These are phyloP conservation scores for Albula glossodonta DNA, from an alignment of 2,113 vertebrate species.

Conservation along the genomic window DNA sequence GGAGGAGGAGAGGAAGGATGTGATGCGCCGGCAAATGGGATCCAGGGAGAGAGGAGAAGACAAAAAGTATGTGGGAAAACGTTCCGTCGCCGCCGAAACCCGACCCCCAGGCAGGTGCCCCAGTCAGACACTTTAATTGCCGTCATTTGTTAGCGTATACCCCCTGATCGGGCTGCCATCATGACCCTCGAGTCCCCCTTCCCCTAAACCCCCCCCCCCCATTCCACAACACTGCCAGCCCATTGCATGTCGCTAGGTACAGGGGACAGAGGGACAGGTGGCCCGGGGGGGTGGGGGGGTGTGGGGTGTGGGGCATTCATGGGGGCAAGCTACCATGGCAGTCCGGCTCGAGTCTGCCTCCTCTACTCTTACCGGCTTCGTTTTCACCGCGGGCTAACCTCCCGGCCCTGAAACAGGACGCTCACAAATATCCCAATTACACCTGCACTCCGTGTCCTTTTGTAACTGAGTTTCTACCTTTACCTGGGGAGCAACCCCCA, in stretches of 20 bases:
- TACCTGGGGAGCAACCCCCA: constrained; percentile 9
- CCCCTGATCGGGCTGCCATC: constrained; percentile 86
- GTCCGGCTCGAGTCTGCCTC: constrained; percentile 30
- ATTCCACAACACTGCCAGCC: constrained; percentile 52
- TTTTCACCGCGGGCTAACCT: constrained; percentile 76
- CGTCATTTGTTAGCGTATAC: constrained; percentile 96
- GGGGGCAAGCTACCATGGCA: constrained; percentile 59
- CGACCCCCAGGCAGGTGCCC: constrained; percentile 85
- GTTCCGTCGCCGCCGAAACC: constrained; percentile 85
- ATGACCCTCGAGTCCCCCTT: constrained; percentile 67
- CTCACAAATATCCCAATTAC: constrained; percentile 92
- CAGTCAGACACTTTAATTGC: constrained; percentile 91
- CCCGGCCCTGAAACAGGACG: constrained; percentile 81
- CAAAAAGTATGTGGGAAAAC: constrained; percentile 82
- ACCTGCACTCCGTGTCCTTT: constrained; percentile 88
- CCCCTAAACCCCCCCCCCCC: too few species aligned
- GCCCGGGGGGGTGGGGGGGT: constrained; percentile 10
- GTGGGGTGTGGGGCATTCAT: constrained; percentile 35
- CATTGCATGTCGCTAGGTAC: constrained; percentile 69
- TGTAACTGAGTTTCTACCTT: constrained; percentile 72
- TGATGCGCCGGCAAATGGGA: constrained; percentile 78
- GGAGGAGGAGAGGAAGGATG: constrained; percentile 30
- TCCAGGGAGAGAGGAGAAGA: constrained; percentile 62
- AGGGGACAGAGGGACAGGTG: constrained; percentile 60
- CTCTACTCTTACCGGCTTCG: constrained; percentile 84